phyloP scores from a whole-genome alignment of 2,888 invertebrate genomes.

The Oligia fasciuncula region DNA sequence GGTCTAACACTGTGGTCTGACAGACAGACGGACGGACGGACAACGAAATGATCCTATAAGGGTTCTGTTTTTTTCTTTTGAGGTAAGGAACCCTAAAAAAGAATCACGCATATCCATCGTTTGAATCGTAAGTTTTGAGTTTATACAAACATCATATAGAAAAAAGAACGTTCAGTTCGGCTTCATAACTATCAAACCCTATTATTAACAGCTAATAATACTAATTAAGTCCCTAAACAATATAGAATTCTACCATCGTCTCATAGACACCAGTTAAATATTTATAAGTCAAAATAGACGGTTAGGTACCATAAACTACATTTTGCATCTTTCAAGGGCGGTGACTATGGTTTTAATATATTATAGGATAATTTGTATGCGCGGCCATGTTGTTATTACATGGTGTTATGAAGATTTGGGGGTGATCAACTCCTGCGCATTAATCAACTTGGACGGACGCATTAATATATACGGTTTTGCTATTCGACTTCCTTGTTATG shows the following conservation, averaged over 20 bases:
- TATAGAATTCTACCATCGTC: conserved; percentile 39
- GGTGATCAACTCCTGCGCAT: conserved; percentile 44
- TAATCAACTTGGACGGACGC: conserved; percentile 12
- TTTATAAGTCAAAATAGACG: conserved; percentile 50
- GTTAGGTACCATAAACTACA: conserved; percentile 32
- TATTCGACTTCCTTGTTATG: conserved; percentile 47
- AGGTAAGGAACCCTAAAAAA: too few relatives aligned
- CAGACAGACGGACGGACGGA: too few relatives aligned
- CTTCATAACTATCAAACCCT: not conserved
- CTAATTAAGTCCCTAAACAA: not conserved
- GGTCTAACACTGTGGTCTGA: too few relatives aligned
- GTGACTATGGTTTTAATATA: conserved; percentile 23
- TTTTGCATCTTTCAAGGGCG: conserved; percentile 56
- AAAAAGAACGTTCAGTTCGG: not conserved
- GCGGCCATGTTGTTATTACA: conserved; percentile 35
- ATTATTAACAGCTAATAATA: conserved; percentile 10
- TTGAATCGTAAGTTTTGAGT: too few relatives aligned
- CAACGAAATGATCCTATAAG: too few relatives aligned
- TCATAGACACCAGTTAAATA: conserved; percentile 43
- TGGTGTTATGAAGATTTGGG: conserved; percentile 55
- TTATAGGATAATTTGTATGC: conserved; percentile 55
- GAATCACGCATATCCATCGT: too few relatives aligned
- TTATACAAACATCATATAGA: too few relatives aligned
- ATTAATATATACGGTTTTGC: conserved; percentile 25
- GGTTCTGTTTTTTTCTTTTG: too few relatives aligned